Evolutionary conservation across 2,797 vertebrate genomes (phyloP).

Genomic region (Pyrocephalus nanus): DNA sequence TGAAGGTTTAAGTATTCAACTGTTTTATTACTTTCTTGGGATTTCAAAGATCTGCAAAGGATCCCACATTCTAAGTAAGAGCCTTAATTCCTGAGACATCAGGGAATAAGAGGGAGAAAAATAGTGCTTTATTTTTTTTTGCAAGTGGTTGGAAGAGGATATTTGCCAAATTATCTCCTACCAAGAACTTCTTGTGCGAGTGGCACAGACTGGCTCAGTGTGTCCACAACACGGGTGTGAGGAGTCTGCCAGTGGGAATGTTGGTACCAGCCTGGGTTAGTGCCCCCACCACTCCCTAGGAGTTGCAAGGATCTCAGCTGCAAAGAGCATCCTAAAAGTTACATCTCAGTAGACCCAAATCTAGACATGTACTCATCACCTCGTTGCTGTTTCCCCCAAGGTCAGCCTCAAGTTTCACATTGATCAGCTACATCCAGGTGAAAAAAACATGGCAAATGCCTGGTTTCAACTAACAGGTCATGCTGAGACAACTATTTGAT

Average conservation of each 20-base stretch:
- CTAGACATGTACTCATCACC: neutral
- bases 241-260: neutral
- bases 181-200: neutral
- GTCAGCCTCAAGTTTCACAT: neutral
- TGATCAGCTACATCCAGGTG: neutral
- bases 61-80: neutral
- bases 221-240: neutral
- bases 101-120: neutral
- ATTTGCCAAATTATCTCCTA: neutral
- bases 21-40: neutral
- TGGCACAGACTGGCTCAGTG: neutral
- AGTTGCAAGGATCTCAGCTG: neutral
- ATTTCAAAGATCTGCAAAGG: neutral
- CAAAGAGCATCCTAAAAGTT: neutral
- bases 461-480: neutral
- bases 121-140: neutral
- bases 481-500: neutral
- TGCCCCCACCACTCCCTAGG: neutral
- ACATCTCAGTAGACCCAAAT: neutral
- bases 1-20: neutral
- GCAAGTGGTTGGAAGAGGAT: neutral
- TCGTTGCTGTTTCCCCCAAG: neutral
- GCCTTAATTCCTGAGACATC: neutral
- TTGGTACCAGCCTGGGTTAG: neutral
- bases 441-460: neutral